phyloP scores from a whole-genome alignment of 2,888 invertebrate species.

The Sarcophaga variegata region DNA sequence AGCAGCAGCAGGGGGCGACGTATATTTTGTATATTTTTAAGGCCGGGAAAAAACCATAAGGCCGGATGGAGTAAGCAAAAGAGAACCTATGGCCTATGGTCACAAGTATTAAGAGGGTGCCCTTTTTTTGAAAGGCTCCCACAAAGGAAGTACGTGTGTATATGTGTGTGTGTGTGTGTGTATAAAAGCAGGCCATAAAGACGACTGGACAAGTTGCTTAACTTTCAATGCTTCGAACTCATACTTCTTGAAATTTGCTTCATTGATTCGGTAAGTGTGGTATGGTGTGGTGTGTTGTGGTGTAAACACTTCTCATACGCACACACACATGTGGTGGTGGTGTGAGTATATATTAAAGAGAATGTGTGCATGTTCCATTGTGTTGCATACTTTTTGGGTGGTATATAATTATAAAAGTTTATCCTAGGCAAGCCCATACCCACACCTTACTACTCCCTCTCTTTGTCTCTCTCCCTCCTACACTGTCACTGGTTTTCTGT shows the following conservation, averaged over 20 bases:
- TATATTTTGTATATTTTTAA: too few relatives aligned
- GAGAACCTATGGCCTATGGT: too few relatives aligned
- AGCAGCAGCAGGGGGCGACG: background rate
- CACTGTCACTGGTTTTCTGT: background rate
- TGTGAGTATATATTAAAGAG: conserved; percentile 42
- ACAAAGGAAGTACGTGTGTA: conserved; percentile 25
- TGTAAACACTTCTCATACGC: too few relatives aligned
- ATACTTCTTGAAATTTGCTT: conserved; percentile 49
- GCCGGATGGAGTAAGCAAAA: too few relatives aligned
- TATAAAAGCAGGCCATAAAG: conserved; percentile 26
- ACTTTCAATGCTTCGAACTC: conserved; percentile 36
- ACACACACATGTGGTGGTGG: background rate
- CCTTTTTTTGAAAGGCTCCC: background rate
- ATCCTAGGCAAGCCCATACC: background rate
- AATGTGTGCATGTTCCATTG: conserved; percentile 7
- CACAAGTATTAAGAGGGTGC: background rate
- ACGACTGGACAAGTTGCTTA: conserved; percentile 39
- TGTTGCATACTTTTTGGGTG: conserved; percentile 66
- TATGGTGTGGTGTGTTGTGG: background rate
- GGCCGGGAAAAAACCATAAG: too few relatives aligned
- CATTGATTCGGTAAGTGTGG: conserved; percentile 36
- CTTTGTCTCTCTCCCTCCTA: background rate
- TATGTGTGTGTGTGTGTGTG: conserved; percentile 8
- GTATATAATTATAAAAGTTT: conserved; percentile 68
- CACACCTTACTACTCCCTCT: background rate